A percentile compares a stretch with the other conserved stretches of the same genome.
phyloP scores from a whole-genome alignment of 1,140 invertebrate genomes.

The Mizuhopecten yessoensis region DNA sequence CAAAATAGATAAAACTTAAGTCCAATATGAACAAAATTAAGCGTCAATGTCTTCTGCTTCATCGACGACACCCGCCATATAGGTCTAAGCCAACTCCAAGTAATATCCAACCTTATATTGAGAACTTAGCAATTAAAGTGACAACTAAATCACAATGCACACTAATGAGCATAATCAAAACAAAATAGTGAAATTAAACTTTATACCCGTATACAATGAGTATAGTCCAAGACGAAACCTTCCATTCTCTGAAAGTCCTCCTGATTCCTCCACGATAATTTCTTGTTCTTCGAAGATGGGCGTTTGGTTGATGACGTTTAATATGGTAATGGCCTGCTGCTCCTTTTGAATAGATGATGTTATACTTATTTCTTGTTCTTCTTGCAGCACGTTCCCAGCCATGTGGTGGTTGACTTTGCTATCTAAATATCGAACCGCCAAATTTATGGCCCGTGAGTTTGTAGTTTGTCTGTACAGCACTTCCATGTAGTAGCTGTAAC shows the following conservation, averaged over 20 bases:
- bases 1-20: too few relatives aligned
- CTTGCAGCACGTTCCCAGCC: background rate
- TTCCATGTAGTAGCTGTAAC: background rate
- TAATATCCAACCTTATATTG: too few relatives aligned
- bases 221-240: background rate
- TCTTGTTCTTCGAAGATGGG: background rate
- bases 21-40: too few relatives aligned
- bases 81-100: too few relatives aligned
- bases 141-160: too few relatives aligned
- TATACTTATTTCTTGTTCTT: background rate
- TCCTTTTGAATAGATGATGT: background rate
- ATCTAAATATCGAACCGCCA: slow-evolving; percentile 1
- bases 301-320: background rate
- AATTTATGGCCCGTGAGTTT: background rate
- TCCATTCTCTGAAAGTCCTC: background rate
- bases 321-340: background rate
- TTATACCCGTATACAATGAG: background rate
- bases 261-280: background rate
- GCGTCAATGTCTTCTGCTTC: too few relatives aligned
- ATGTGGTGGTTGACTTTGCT: slow-evolving; percentile 1
- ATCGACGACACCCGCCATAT: too few relatives aligned
- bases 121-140: too few relatives aligned
- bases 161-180: too few relatives aligned
- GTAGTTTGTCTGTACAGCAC: background rate
- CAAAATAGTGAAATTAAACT: too few relatives aligned